Percentiles rank a stretch among this genome's conserved stretches.
Evolutionary conservation across 2,888 invertebrate genomes (phyloP).

Genomic region (Epirrhoe alternata): DNA sequence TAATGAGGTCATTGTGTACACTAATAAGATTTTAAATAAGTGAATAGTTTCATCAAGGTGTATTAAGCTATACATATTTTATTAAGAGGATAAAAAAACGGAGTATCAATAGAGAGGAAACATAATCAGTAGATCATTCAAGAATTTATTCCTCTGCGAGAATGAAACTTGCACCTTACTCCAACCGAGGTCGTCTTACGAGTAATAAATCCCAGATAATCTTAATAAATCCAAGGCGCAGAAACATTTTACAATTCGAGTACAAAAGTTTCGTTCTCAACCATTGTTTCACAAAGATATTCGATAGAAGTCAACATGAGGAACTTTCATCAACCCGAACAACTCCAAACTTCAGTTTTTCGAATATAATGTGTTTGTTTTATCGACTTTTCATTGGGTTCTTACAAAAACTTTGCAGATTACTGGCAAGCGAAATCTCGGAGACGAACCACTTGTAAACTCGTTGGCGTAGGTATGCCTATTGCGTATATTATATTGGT

Average conservation of each 20-base stretch:
- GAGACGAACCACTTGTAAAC: constrained; percentile 17
- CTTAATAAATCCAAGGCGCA: constrained; percentile 8
- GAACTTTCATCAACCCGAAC: constrained; percentile 24
- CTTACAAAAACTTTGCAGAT: constrained; percentile 22
- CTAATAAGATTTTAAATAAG: constrained; percentile 28
- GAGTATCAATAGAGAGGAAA: too few relatives aligned
- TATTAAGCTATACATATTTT: too few relatives aligned
- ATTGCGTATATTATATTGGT: too few relatives aligned
- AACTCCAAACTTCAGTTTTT: constrained; percentile 18
- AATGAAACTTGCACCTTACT: too few relatives aligned
- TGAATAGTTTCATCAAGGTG: background rate
- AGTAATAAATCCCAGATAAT: constrained; percentile 2
- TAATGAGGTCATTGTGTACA: constrained; percentile 39
- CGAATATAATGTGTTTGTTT: constrained; percentile 28
- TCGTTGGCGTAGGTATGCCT: too few relatives aligned
- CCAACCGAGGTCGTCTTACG: too few relatives aligned
- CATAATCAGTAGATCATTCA: too few relatives aligned
- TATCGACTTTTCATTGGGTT: constrained; percentile 28
- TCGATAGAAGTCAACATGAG: constrained; percentile 24
- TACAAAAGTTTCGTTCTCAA: constrained; percentile 20
- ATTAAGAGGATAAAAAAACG: too few relatives aligned
- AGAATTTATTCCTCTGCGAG: too few relatives aligned
- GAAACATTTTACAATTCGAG: constrained; percentile 10
- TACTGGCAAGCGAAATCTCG: constrained; percentile 12
- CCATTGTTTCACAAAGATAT: constrained; percentile 21